These are phyloP conservation scores for Meda fulgida DNA, from an alignment of 2,797 vertebrate genomes.

Conservation along the genomic window DNA sequence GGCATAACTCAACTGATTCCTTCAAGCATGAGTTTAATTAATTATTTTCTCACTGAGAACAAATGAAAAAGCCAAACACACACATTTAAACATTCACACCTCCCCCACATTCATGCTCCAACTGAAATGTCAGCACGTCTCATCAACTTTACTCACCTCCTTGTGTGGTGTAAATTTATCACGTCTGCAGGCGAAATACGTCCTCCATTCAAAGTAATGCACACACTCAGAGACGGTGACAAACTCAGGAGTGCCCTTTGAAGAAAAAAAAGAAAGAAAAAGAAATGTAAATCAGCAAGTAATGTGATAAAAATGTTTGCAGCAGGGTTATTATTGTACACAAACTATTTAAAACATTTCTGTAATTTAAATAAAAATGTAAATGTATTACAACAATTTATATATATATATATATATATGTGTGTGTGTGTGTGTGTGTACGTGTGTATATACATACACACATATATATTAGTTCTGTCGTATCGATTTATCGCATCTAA, in stretches of 20 bases:
- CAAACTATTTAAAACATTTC: background rate
- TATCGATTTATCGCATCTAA: too few relatives aligned
- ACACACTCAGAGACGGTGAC: conserved; percentile 87
- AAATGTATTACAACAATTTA: too few relatives aligned
- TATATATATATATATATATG: too few relatives aligned
- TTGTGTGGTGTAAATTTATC: conserved; percentile 88
- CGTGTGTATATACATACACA: too few relatives aligned
- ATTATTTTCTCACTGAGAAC: background rate
- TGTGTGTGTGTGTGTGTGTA: too few relatives aligned
- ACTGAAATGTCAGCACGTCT: background rate
- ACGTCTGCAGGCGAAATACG: conserved; percentile 86
- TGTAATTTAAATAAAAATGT: background rate
- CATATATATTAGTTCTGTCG: too few relatives aligned
- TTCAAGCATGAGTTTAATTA: background rate
- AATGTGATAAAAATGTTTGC: background rate
- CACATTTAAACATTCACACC: background rate
- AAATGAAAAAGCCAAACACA: background rate
- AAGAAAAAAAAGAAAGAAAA: background rate
- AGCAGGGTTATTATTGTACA: background rate
- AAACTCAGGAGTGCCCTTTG: conserved; percentile 94
- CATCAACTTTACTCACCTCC: conserved; percentile 81
- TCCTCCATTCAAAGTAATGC: conserved; percentile 96
- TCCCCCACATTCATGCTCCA: background rate
- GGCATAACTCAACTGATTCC: background rate
- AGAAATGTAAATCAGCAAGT: background rate